These are phyloP conservation scores for Dendrocopos noguchii DNA, from an alignment of 2,113 vertebrate genomes.

Conservation along the genomic window DNA sequence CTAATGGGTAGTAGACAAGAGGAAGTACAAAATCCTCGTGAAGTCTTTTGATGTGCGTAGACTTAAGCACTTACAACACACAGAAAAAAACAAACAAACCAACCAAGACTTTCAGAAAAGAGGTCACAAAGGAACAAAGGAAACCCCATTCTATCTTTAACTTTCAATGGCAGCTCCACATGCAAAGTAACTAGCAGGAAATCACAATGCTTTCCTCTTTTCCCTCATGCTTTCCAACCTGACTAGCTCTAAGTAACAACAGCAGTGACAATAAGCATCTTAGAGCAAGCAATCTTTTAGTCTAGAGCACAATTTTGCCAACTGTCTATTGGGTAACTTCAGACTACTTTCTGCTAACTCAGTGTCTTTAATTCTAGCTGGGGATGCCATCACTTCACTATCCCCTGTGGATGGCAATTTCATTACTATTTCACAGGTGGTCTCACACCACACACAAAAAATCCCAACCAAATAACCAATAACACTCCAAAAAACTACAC, in stretches of 20 bases:
- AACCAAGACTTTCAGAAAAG: background rate
- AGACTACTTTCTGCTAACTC: background rate
- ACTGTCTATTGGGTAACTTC: background rate
- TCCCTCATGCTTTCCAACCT: background rate
- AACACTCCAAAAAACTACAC: background rate
- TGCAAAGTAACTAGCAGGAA: background rate
- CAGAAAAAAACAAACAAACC: background rate
- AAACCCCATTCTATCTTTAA: background rate
- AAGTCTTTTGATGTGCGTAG: background rate
- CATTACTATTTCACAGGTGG: background rate
- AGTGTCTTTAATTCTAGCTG: background rate
- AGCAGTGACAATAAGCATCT: background rate
- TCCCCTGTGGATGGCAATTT: fast-evolving
- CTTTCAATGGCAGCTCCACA: background rate
- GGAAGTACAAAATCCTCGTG: background rate
- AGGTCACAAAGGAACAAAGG: background rate
- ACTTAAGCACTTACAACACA: background rate
- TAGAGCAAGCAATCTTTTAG: background rate
- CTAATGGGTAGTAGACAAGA: background rate
- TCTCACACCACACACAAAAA: background rate
- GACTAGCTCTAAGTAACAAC: background rate
- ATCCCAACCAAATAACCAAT: background rate
- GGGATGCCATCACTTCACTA: background rate
- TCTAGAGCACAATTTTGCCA: background rate
- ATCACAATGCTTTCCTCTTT: background rate